These are phyloP conservation scores for Cricetomys ansorgei DNA, from an alignment of 2,113 vertebrate genomes.

Conservation along the genomic window DNA sequence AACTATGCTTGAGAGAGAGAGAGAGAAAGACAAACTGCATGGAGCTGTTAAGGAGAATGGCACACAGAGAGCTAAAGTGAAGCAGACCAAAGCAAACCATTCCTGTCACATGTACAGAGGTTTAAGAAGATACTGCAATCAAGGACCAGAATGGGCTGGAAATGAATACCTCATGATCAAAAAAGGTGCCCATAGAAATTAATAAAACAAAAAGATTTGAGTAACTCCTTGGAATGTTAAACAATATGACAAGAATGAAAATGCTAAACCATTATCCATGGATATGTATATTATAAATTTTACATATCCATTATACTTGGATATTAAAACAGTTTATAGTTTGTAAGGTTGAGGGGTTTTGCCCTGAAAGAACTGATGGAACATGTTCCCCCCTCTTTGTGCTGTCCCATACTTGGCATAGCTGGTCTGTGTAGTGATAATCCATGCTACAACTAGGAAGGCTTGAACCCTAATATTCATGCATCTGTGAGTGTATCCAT, in stretches of 20 bases:
- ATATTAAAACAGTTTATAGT: not conserved
- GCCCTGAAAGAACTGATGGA: fast-evolving
- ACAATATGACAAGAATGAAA: not conserved
- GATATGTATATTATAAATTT: no score
- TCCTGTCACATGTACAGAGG: not conserved
- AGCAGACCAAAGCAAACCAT: not conserved
- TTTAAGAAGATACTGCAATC: not conserved
- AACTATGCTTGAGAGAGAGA: not conserved
- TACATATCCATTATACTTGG: no score
- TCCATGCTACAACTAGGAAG: fast-evolving
- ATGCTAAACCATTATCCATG: no score
- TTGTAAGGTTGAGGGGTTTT: not conserved
- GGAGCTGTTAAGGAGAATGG: not conserved
- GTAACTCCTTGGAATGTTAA: not conserved
- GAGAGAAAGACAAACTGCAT: not conserved
- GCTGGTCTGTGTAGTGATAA: not conserved
- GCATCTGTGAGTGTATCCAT: fast-evolving
- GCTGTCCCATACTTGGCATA: fast-evolving
- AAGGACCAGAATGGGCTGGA: not conserved
- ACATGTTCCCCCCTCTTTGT: fast-evolving
- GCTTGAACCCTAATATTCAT: fast-evolving
- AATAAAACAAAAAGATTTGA: not conserved
- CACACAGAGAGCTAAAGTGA: not conserved
- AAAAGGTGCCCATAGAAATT: not conserved
- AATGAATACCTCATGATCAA: not conserved